Evolutionary conservation across 37 sponge, comb jelly and placozoan genomes (phyloP).

Genomic region (Dysidea cf. avara): DNA sequence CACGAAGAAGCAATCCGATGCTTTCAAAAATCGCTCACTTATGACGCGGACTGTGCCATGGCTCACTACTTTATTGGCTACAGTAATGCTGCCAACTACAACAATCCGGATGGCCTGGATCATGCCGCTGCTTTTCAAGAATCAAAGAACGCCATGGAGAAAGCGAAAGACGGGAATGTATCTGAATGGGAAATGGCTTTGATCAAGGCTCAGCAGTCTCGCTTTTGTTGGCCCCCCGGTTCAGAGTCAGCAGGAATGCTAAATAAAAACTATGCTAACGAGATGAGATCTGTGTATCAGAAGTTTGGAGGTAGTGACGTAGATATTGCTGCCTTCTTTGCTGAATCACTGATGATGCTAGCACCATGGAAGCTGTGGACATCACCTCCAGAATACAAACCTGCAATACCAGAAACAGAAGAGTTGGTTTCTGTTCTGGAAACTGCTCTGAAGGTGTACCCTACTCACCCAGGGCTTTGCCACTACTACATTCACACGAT

Average conservation of each 20-base stretch:
- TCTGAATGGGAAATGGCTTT: constrained; percentile 55
- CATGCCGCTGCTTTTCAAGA: constrained; percentile 32
- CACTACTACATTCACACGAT: constrained; percentile 76
- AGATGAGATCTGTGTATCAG: constrained; percentile 60
- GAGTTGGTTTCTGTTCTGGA: constrained; percentile 49
- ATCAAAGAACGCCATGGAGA: constrained; percentile 34
- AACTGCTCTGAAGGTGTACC: constrained; percentile 38
- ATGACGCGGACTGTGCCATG: constrained; percentile 47
- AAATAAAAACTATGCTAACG: constrained; percentile 37
- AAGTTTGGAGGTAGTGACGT: constrained; percentile 45
- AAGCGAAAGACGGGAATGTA: background rate
- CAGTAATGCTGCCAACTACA: constrained; percentile 65
- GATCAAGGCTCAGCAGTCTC: constrained; percentile 43
- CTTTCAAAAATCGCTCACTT: constrained; percentile 31
- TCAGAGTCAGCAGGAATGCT: constrained; percentile 2
- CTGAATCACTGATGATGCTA: constrained; percentile 69
- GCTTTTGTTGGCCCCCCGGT: constrained; percentile 45
- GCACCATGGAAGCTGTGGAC: constrained; percentile 72
- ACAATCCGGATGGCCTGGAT: constrained; percentile 53
- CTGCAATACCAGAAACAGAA: constrained; percentile 54
- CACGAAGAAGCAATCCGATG: constrained; percentile 52
- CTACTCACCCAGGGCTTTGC: constrained; percentile 62
- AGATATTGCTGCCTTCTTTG: constrained; percentile 62
- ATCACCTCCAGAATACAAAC: constrained; percentile 29
- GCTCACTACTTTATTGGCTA: constrained; percentile 65